Conservation (phyloP, 2,113 vertebrate genomes). For the Megaptera novaeangliae region DNA sequence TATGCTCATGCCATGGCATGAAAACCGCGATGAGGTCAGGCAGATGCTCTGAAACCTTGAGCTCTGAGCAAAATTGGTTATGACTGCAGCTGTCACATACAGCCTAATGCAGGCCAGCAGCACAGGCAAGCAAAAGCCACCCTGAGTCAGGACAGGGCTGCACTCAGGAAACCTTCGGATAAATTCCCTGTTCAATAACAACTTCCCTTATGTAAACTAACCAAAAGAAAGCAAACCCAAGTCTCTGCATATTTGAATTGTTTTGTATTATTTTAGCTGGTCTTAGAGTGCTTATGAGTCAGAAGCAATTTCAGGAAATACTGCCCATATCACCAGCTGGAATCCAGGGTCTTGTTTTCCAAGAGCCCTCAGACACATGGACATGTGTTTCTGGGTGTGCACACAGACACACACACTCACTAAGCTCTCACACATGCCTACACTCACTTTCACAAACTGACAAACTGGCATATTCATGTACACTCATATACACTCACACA, state of each 20-base stretch:
- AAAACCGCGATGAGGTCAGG: constrained; percentile 25
- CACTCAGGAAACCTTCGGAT: not conserved
- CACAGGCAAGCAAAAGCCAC: not conserved
- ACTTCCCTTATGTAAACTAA: not conserved
- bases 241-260: constrained; percentile 18
- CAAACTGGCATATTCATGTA: not conserved
- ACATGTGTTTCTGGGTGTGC: not conserved
- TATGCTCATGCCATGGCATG: not conserved
- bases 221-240: not conserved
- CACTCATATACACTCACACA: not conserved
- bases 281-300: not conserved
- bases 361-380: not conserved
- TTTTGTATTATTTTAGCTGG: constrained; percentile 36
- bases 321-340: not conserved
- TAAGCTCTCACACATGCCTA: not conserved
- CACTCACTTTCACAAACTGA: not conserved
- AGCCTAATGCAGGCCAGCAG: not conserved
- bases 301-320: constrained; percentile 30
- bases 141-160: not conserved
- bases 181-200: not conserved
- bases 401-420: not conserved
- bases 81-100: not conserved
- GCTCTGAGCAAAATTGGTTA: constrained; percentile 31
- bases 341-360: constrained; percentile 15
- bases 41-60: constrained; percentile 3